Percentiles rank a stretch among this genome's conserved stretches.
Conservation (phyloP, 2,797 vertebrate genomes). For the Numenius phaeopus region DNA sequence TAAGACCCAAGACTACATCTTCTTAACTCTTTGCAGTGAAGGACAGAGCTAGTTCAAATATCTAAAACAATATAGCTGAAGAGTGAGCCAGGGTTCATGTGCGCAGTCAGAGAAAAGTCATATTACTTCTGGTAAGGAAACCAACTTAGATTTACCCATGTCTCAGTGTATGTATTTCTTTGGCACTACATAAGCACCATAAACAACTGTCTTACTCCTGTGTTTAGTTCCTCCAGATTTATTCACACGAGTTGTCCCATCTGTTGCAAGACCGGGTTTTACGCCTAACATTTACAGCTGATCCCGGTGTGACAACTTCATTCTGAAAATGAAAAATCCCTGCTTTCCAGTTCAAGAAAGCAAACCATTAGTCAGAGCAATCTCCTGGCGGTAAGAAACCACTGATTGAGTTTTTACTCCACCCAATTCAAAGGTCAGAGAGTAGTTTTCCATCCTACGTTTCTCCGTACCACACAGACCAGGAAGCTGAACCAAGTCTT, state of each 20-base stretch:
- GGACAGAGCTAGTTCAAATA: background rate
- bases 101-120: background rate
- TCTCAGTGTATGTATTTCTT: background rate
- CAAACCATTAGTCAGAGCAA: conserved; percentile 43
- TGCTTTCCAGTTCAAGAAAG: conserved; percentile 19
- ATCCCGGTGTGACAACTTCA: background rate
- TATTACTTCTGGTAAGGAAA: background rate
- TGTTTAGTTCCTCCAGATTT: background rate
- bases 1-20: background rate
- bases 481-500: conserved; percentile 52
- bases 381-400: conserved; percentile 11
- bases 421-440: conserved; percentile 69
- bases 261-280: background rate
- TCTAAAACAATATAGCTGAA: background rate
- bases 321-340: conserved; percentile 40
- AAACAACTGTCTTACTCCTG: background rate
- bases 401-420: conserved; percentile 51
- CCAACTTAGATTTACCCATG: background rate
- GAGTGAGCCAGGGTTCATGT: background rate
- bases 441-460: conserved; percentile 52
- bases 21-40: background rate
- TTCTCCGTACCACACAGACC: background rate
- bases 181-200: background rate
- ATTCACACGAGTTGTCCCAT: background rate
- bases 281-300: background rate